A percentile compares a stretch with the other conserved stretches of the same genome.
These are phyloP conservation scores for Cantharis rufa DNA, from an alignment of 2,888 invertebrate genomes.

Conservation along the genomic window DNA sequence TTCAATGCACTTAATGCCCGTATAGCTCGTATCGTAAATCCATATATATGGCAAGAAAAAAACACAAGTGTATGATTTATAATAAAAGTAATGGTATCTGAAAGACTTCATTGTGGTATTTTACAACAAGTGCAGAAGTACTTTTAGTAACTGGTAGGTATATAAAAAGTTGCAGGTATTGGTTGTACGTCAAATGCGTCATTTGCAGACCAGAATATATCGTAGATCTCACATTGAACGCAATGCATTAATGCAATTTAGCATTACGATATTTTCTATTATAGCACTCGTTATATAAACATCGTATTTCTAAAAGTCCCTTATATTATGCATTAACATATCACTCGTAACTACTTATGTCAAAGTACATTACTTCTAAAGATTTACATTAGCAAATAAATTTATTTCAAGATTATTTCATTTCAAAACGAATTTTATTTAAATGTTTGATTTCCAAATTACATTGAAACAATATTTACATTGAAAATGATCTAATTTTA, in stretches of 20 bases:
- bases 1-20: slow-evolving; percentile 22
- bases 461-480: background rate
- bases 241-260: background rate
- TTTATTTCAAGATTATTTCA: background rate
- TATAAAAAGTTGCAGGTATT: slow-evolving; percentile 20
- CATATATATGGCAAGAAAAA: slow-evolving; percentile 18
- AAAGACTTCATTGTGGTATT: slow-evolving; percentile 43
- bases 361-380: background rate
- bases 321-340: slow-evolving; percentile 5
- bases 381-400: background rate
- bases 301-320: background rate
- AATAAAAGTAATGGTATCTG: slow-evolving; percentile 41
- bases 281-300: background rate
- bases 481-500: background rate
- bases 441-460: background rate
- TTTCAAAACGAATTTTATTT: background rate
- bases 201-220: slow-evolving; percentile 7
- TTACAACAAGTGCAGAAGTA: slow-evolving; percentile 37
- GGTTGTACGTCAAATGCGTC: slow-evolving; percentile 21
- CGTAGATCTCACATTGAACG: slow-evolving; percentile 2
- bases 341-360: slow-evolving; percentile 5
- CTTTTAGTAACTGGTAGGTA: slow-evolving; percentile 15
- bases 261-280: background rate
- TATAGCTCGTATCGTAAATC: slow-evolving; percentile 19
- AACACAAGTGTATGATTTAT: slow-evolving; percentile 27